phyloP scores from a whole-genome alignment of 2,888 invertebrate genomes.

The Oithona nana region DNA sequence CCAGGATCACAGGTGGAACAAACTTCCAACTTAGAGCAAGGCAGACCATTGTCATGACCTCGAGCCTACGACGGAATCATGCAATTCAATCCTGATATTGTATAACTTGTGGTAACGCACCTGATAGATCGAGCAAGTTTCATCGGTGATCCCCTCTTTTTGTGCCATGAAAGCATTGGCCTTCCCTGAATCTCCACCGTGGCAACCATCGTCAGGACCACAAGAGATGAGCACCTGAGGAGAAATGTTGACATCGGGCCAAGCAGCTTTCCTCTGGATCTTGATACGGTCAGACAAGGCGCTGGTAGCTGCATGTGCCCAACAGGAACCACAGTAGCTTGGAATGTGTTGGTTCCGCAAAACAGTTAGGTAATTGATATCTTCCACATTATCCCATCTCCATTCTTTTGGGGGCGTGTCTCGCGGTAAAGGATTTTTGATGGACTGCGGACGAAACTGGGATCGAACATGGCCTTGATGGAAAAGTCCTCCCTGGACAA shows the following conservation, averaged over 20 bases:
- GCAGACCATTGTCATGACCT: slow-evolving; percentile 9
- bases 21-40: slow-evolving; percentile 5
- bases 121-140: slow-evolving; percentile 14
- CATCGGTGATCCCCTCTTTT: slow-evolving; percentile 10
- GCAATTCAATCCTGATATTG: background rate
- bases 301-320: slow-evolving; percentile 13
- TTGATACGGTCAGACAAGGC: slow-evolving; percentile 14
- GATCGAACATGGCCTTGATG: background rate
- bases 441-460: background rate
- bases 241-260: slow-evolving; percentile 15
- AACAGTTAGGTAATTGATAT: slow-evolving; percentile 1
- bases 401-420: background rate
- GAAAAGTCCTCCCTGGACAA: background rate
- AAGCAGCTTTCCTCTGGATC: slow-evolving; percentile 5
- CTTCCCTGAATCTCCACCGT: slow-evolving; percentile 6
- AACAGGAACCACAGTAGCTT: slow-evolving; percentile 12
- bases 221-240: slow-evolving; percentile 16
- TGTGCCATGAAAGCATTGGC: slow-evolving; percentile 4
- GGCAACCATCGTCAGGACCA: slow-evolving; percentile 11
- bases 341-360: slow-evolving; percentile 13
- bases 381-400: slow-evolving; percentile 7
- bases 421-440: background rate
- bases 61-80: background rate
- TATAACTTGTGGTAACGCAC: too few relatives aligned
- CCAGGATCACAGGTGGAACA: slow-evolving; percentile 12